These are phyloP conservation scores for Crotalus tigris DNA, from an alignment of 2,113 vertebrate species.

Conservation along the genomic window DNA sequence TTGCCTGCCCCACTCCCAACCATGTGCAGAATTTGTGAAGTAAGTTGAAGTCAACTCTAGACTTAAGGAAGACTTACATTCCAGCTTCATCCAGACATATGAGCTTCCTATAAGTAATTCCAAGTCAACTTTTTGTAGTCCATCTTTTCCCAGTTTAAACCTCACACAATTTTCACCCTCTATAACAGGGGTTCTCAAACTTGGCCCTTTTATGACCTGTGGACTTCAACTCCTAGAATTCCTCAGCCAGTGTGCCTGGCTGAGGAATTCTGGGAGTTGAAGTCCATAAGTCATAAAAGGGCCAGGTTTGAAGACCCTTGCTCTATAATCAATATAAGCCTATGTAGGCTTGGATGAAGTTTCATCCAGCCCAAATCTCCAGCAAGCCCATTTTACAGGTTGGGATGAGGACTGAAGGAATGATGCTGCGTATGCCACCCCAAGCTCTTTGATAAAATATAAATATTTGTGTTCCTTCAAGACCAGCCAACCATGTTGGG, in stretches of 20 bases:
- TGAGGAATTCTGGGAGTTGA: too few species aligned
- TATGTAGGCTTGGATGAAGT: neutral
- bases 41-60: neutral
- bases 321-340: neutral
- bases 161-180: neutral
- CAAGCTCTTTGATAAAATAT: neutral
- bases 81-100: neutral
- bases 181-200: too few species aligned
- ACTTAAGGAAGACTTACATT: neutral
- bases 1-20: neutral
- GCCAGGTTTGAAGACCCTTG: too few species aligned
- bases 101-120: neutral
- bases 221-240: too few species aligned
- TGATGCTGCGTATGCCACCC: neutral
- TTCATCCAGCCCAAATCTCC: neutral
- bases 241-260: too few species aligned
- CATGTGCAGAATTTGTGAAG: neutral
- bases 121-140: neutral
- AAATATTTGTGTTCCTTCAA: neutral
- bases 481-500: too few species aligned
- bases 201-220: too few species aligned
- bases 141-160: neutral
- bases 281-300: too few species aligned
- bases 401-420: neutral
- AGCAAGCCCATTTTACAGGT: neutral